Conservation (phyloP, 1,140 invertebrate species). For the Protaetia brevitarsis region DNA sequence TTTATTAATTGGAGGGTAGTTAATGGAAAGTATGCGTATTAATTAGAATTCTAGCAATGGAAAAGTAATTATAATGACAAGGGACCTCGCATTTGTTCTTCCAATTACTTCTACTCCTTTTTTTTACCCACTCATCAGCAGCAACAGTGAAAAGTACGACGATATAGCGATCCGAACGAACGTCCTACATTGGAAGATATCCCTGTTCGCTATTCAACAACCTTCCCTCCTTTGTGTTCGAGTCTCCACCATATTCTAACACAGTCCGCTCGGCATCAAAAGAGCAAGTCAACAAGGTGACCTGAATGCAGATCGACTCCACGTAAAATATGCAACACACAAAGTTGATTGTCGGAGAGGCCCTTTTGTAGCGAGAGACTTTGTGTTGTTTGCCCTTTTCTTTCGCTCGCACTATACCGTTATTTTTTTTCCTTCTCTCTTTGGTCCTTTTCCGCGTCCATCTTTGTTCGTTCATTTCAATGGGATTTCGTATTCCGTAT, state of each 20-base stretch:
- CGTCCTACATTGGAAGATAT: conserved; percentile 6
- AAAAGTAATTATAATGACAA: not conserved
- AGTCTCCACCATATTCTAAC: conserved; percentile 1
- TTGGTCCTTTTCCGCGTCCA: conserved; percentile 6
- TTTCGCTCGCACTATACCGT: conserved; percentile 4
- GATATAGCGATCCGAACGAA: conserved; percentile 19
- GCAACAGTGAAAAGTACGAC: not conserved
- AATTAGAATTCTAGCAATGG: not conserved
- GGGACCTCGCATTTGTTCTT: not conserved
- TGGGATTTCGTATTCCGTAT: conserved; percentile 15
- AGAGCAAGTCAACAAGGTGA: conserved; percentile 37
- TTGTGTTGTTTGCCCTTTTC: conserved; percentile 27
- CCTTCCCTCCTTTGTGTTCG: conserved; percentile 27
- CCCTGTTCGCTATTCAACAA: conserved; percentile 26
- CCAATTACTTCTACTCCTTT: not conserved
- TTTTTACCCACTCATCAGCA: not conserved
- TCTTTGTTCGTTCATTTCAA: conserved; percentile 23
- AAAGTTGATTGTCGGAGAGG: conserved; percentile 26
- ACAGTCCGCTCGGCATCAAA: conserved; percentile 30
- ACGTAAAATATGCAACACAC: conserved; percentile 36
- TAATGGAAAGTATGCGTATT: too few species aligned
- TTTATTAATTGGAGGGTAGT: not conserved
- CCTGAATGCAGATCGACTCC: conserved; percentile 34
- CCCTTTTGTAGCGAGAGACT: conserved; percentile 26
- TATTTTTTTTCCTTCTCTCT: conserved; percentile 6